A percentile compares a stretch with the other conserved stretches of the same genome.
phyloP scores from a whole-genome alignment of 2,113 vertebrate species.

The Channa maculata region DNA sequence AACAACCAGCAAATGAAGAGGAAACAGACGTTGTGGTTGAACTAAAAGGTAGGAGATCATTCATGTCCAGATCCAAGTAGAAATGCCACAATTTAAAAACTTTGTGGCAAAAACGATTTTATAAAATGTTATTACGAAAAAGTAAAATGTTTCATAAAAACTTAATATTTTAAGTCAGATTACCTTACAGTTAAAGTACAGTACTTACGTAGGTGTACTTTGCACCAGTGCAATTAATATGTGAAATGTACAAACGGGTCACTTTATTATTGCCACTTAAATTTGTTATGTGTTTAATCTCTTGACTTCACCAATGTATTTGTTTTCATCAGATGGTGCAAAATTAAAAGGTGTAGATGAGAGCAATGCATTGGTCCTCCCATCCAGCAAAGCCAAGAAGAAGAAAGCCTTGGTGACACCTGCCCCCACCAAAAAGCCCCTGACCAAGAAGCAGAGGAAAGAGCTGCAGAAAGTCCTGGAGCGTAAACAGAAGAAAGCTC shows the following conservation, averaged over 20 bases:
- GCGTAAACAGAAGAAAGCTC: conserved; percentile 92
- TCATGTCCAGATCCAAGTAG: too few relatives aligned
- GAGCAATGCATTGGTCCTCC: conserved; percentile 91
- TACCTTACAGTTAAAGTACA: too few relatives aligned
- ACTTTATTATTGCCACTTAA: not conserved
- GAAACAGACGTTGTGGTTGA: conserved; percentile 76
- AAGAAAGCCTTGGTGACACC: conserved; percentile 18
- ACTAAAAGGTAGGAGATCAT: conserved; percentile 69
- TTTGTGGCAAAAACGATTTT: too few relatives aligned
- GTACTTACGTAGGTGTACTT: too few relatives aligned
- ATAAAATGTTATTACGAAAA: too few relatives aligned
- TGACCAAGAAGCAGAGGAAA: conserved; percentile 92
- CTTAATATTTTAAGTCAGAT: too few relatives aligned
- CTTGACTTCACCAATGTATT: not conserved
- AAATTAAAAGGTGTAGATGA: conserved; percentile 89
- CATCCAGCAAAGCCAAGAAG: conserved; percentile 86
- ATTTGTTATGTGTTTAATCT: not conserved
- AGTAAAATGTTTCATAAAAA: too few relatives aligned
- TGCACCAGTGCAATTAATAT: too few relatives aligned
- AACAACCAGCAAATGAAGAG: conserved; percentile 26
- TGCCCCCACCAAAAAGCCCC: conserved; percentile 82
- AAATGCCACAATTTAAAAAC: too few relatives aligned
- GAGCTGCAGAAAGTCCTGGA: conserved; percentile 91
- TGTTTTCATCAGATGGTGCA: conserved; percentile 76
- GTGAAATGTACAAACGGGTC: too few relatives aligned